Evolutionary conservation across 2,797 vertebrate species (phyloP), one percentile per base, ranked within the genome.

Genomic region (Sphaeramia orbicularis): DNA sequence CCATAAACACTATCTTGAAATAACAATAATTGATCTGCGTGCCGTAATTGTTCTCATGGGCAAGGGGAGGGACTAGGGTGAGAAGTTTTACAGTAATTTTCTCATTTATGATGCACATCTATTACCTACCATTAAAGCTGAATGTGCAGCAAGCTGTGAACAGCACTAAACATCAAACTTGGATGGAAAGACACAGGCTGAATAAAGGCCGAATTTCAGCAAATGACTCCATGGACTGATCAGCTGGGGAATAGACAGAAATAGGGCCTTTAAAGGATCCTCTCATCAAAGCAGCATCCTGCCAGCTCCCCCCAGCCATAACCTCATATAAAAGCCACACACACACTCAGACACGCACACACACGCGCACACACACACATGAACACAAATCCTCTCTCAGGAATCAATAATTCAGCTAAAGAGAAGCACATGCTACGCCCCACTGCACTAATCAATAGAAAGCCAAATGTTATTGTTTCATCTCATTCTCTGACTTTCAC

Each of bases 381-480:
- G 66, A 71, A 75, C 78, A 88, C 86, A 90, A 80, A 88, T 83
- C 84, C 84, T 76, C 80, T 85, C 88, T 87, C 78, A 73, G 71
- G 78, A 89, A 92, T 93, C 90, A 90, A 92, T 92, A 91, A 90
- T 87, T 90, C 84, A 88, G 87, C 86, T 92, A 91, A 92, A 89
- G 89, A 91, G 89, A 88, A 89, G 88, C 90, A 92, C 86, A 91
- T 90, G 92, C 87, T 90, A 85, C 75, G 82, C 90, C 86, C 87
- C 83, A 48, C 88, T 88, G 90, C 89, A 86, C 86, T 85, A 86
- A 92, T 93, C 92, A 89, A 92, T 92, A 90, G 73, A 76, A 85
- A 87, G 87, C 90, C 90, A 91, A 91, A 89, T 90, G 92, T 91
- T 93, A 92, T 92, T 89, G 91, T 92, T 93, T 92, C 86, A 89